These are phyloP conservation scores for Atherinomorus stipes DNA, from an alignment of 2,113 vertebrate species.

Conservation along the genomic window DNA sequence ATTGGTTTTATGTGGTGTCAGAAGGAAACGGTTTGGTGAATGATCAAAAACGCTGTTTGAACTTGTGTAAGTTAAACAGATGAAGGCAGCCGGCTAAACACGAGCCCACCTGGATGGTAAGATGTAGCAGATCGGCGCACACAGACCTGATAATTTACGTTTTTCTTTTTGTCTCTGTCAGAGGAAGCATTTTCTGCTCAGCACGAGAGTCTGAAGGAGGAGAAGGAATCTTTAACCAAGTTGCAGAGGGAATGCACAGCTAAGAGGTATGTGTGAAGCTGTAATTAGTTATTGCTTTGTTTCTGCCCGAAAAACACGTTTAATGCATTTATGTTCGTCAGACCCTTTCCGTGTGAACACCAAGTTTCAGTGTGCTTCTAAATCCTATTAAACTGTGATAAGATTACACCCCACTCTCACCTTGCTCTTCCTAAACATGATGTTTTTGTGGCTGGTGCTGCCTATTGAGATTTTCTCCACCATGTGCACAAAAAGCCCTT, in stretches of 20 bases:
- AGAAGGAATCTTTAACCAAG: slow-evolving; percentile 89
- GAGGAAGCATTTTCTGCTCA: slow-evolving; percentile 88
- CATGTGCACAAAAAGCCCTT: slow-evolving; percentile 32
- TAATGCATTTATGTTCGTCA: slow-evolving; percentile 24
- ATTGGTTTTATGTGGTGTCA: slow-evolving; percentile 71
- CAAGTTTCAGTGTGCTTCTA: slow-evolving; percentile 14
- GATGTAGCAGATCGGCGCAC: slow-evolving; percentile 47
- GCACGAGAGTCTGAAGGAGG: slow-evolving; percentile 87
- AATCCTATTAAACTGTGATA: slow-evolving; percentile 11
- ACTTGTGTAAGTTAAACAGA: slow-evolving; percentile 42
- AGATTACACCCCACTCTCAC: slow-evolving; percentile 33
- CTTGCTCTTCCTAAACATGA: slow-evolving; percentile 45
- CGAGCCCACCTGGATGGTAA: slow-evolving; percentile 66
- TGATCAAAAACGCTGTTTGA: slow-evolving; percentile 69
- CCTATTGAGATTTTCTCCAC: slow-evolving; percentile 39
- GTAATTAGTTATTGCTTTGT: slow-evolving; percentile 62
- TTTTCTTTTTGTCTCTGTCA: slow-evolving; percentile 73
- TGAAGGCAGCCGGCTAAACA: slow-evolving; percentile 49
- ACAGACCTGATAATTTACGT: slow-evolving; percentile 65
- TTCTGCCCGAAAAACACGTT: slow-evolving; percentile 30
- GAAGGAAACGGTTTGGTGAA: slow-evolving; percentile 67
- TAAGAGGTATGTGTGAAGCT: slow-evolving; percentile 88
- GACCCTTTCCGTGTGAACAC: slow-evolving; percentile 1
- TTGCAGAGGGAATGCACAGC: slow-evolving; percentile 92
- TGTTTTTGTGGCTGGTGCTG: slow-evolving; percentile 28